phyloP scores from a whole-genome alignment of 2,888 invertebrate species.

The Lordiphosa andalusiaca region DNA sequence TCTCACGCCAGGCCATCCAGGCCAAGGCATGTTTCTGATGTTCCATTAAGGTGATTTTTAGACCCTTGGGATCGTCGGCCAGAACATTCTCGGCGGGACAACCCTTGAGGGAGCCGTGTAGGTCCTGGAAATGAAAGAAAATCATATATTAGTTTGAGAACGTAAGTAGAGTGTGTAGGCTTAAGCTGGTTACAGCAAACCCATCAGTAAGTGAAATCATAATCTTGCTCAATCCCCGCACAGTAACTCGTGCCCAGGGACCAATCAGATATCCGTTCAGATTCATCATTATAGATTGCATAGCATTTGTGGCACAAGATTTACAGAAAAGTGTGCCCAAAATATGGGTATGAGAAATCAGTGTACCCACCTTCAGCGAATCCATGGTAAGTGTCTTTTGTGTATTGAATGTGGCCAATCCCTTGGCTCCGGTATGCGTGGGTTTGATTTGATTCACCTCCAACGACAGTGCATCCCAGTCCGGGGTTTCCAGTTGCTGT shows the following conservation, averaged over 20 bases:
- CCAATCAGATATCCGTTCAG: slow-evolving; percentile 77
- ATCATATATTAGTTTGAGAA: too few relatives aligned
- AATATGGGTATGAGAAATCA: too few relatives aligned
- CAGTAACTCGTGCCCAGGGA: slow-evolving; percentile 70
- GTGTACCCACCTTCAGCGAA: slow-evolving; percentile 82
- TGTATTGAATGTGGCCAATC: slow-evolving; percentile 85
- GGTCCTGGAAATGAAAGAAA: slow-evolving; percentile 74
- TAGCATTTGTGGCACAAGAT: too few relatives aligned
- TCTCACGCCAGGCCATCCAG: slow-evolving; percentile 95
- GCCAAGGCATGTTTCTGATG: slow-evolving; percentile 93
- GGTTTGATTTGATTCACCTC: slow-evolving; percentile 77
- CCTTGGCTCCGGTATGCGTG: slow-evolving; percentile 80
- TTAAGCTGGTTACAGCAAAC: too few relatives aligned
- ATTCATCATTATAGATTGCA: slow-evolving; percentile 57
- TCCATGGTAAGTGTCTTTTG: slow-evolving; percentile 87
- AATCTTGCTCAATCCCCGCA: slow-evolving; percentile 62
- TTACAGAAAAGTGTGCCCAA: too few relatives aligned
- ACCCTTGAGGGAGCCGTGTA: slow-evolving; percentile 86
- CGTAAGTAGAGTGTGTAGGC: too few relatives aligned
- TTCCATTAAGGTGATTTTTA: slow-evolving; percentile 86
- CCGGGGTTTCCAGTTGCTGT: slow-evolving; percentile 29
- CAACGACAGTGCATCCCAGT: slow-evolving; percentile 77
- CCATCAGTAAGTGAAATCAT: slow-evolving; percentile 29
- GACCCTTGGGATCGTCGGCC: slow-evolving; percentile 83
- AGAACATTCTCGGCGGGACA: slow-evolving; percentile 84